Evolutionary conservation across 2,888 invertebrate species (phyloP).

Genomic region (Scelioninae gen. 2): DNA sequence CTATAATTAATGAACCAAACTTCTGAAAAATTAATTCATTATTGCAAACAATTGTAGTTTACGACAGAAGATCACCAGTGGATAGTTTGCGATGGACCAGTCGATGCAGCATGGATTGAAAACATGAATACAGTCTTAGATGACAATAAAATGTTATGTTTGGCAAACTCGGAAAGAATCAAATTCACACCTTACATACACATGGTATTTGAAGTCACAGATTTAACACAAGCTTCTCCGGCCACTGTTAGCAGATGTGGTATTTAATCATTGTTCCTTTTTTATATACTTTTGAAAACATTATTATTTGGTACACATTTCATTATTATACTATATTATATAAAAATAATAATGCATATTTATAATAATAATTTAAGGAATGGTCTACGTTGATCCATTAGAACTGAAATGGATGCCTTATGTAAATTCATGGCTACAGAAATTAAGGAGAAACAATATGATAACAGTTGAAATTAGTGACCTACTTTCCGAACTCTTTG

Average conservation of each 20-base stretch:
- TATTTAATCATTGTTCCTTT: constrained; percentile 52
- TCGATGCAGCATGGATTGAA: constrained; percentile 96
- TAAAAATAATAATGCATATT: constrained; percentile 1
- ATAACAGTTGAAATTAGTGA: constrained; percentile 79
- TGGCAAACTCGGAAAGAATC: constrained; percentile 93
- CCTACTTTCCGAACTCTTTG: constrained; percentile 82
- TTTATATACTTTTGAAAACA: neutral
- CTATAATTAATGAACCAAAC: too few species aligned
- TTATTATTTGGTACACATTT: neutral
- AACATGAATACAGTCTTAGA: constrained; percentile 95
- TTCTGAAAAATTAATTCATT: too few species aligned
- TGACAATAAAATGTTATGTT: constrained; percentile 94
- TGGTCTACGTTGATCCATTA: constrained; percentile 92
- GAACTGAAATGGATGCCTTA: constrained; percentile 89
- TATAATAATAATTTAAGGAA: constrained; percentile 77
- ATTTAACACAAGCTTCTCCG: constrained; percentile 92
- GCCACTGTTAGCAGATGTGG: constrained; percentile 86
- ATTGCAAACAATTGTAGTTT: too few species aligned
- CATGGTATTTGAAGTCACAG: constrained; percentile 89
- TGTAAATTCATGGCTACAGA: constrained; percentile 85
- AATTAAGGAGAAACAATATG: constrained; percentile 76
- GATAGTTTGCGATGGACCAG: constrained; percentile 94
- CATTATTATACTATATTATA: too few species aligned
- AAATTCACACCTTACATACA: constrained; percentile 92
- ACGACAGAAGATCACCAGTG: constrained; percentile 87